Evolutionary conservation across 1,140 invertebrate genomes (phyloP), one percentile per base, ranked within the genome.

Genomic region (Archegozetes longisetosus): DNA sequence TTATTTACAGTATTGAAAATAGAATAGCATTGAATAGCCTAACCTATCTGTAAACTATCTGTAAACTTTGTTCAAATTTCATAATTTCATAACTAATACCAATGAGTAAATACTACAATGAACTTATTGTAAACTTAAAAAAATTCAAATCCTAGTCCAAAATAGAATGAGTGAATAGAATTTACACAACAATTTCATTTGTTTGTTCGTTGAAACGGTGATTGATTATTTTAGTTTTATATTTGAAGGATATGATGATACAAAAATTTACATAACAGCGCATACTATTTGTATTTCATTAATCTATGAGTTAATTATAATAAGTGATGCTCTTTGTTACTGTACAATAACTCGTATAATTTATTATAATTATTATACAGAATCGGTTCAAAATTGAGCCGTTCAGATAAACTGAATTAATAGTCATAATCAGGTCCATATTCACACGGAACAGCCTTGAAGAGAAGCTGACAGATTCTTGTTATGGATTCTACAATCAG

Each of bases 381-480:
- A n/a, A n/a, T n/a, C n/a, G n/a, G n/a, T n/a, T n/a, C n/a, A n/a
- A n/a, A n/a, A n/a, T n/a, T n/a, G n/a, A n/a, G n/a, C n/a, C n/a
- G 20, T 20, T 52, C 12, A 52, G 14, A 52, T 52, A 13, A 23
- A 25, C 50, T 52, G 50, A 20, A 25, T 23, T 25, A 25, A 52
- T 52, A 23, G 12, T 25, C 13, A 52, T 25, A 52, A 56, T 55
- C 46, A 17, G 62, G 56, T 23, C 51, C 62, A 52, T 64, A 64
- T 24, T 64, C 61, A 56, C 62, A 63, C 17, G 64, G 64, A 24
- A 65, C 64, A 28, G 62, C 64, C n/a, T 59, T 59, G 9, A 65
- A 55, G 12, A 65, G 25, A 4, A 65, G 58, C 48, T 65, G 64
- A 40, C 60, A 57, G 14, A 62, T 51, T 17, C 50, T 51, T n/a